Evolutionary conservation across 2,888 invertebrate genomes (phyloP).

Genomic region (Timema podura): DNA sequence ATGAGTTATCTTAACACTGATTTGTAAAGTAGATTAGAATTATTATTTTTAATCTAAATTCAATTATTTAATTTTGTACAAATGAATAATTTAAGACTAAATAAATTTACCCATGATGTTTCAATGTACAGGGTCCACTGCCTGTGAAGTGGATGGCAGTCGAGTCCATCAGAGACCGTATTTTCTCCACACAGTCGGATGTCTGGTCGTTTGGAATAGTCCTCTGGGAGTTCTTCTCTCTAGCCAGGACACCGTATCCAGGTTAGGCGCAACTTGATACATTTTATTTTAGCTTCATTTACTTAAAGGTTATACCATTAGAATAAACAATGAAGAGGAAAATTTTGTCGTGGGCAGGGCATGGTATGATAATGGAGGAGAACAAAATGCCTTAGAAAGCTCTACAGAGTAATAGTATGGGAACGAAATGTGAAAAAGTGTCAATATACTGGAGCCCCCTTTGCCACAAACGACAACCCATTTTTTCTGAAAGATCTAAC

Average conservation of each 20-base stretch:
- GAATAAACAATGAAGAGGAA: too few species aligned
- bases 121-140: constrained; percentile 59
- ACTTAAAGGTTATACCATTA: too few species aligned
- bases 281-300: neutral
- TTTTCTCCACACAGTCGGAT: constrained; percentile 92
- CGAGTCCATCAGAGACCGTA: constrained; percentile 84
- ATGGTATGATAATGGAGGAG: too few species aligned
- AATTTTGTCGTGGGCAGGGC: too few species aligned
- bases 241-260: constrained; percentile 83
- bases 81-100: neutral
- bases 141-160: constrained; percentile 97
- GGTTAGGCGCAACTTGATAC: constrained; percentile 42
- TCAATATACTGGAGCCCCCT: too few species aligned
- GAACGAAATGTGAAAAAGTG: too few species aligned
- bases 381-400: too few species aligned
- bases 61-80: neutral
- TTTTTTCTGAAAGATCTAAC: too few species aligned
- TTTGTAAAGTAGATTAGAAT: too few species aligned
- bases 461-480: too few species aligned
- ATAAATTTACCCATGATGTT: neutral
- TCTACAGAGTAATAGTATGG: too few species aligned
- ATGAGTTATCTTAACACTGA: too few species aligned
- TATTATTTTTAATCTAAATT: neutral
- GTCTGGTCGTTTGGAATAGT: constrained; percentile 92
- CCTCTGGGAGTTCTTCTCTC: constrained; percentile 83